These are phyloP conservation scores for Pinna nobilis DNA, from an alignment of 1,140 invertebrate genomes.

Conservation along the genomic window DNA sequence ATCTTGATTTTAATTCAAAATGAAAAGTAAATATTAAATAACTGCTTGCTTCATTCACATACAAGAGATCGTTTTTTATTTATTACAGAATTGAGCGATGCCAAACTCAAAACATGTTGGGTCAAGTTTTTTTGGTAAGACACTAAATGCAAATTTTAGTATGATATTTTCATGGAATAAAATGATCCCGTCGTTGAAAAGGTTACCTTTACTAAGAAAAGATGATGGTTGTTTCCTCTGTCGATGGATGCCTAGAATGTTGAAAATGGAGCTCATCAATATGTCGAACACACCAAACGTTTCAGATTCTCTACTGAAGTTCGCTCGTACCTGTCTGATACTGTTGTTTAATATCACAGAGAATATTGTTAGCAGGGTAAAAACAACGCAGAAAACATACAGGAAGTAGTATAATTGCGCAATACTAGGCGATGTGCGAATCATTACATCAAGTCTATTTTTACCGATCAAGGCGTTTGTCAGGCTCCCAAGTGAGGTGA, in stretches of 20 bases:
- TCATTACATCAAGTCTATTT: conserved; percentile 83
- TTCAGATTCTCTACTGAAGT: not conserved
- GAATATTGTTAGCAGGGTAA: conserved; percentile 87
- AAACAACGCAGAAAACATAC: conserved; percentile 86
- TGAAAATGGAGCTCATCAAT: not conserved
- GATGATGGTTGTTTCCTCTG: too few species aligned
- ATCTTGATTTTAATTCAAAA: too few species aligned
- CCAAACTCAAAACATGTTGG: too few species aligned
- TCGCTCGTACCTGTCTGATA: conserved; percentile 42
- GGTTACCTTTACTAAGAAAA: too few species aligned
- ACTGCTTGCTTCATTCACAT: too few species aligned
- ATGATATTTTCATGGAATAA: too few species aligned
- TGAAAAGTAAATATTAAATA: too few species aligned
- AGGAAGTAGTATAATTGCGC: conserved; percentile 85
- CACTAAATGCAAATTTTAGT: too few species aligned
- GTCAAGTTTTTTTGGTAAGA: too few species aligned
- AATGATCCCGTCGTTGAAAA: too few species aligned
- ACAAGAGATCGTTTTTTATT: too few species aligned
- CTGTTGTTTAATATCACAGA: conserved; percentile 87
- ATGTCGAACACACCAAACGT: not conserved
- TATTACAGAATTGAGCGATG: too few species aligned
- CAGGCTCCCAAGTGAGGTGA: conserved; percentile 50
- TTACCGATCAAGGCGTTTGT: conserved; percentile 81
- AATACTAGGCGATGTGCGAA: conserved; percentile 81
- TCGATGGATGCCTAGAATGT: conserved; percentile 15